phyloP scores from a whole-genome alignment of 2,888 invertebrate genomes.

The Ferdinandea cuprea region DNA sequence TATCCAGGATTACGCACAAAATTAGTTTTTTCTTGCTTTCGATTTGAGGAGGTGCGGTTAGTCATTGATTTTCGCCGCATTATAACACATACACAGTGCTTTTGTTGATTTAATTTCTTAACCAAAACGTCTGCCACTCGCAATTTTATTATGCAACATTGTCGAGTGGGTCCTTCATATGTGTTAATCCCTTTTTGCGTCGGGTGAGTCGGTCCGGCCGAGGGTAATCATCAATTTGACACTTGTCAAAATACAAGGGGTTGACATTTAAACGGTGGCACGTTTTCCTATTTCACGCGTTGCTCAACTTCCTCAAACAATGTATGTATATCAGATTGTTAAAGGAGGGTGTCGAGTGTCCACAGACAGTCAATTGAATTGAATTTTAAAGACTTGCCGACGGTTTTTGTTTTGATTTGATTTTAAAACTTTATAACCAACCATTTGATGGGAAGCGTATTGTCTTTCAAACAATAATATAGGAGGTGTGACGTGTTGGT shows the following conservation, averaged over 20 bases:
- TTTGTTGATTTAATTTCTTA: constrained; percentile 61
- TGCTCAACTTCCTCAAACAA: constrained; percentile 25
- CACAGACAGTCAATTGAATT: constrained; percentile 44
- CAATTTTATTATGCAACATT: constrained; percentile 25
- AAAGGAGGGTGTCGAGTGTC: constrained; percentile 26
- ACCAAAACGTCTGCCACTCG: constrained; percentile 29
- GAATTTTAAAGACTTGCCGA: constrained; percentile 59
- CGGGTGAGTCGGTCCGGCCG: constrained; percentile 16
- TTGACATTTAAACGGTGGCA: constrained; percentile 72
- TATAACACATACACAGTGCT: constrained; percentile 16
- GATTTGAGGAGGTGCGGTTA: constrained; percentile 19
- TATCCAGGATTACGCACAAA: constrained; percentile 77
- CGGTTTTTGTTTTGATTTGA: constrained; percentile 71
- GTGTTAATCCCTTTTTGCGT: constrained; percentile 51
- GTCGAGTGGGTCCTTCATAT: constrained; percentile 30
- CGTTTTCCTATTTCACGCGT: constrained; percentile 54
- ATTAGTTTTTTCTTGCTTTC: constrained; percentile 74
- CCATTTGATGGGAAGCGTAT: constrained; percentile 64
- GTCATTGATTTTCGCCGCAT: constrained; percentile 54
- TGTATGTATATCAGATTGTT: constrained; percentile 11
- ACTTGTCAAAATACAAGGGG: constrained; percentile 82
- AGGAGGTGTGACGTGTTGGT: constrained; percentile 19
- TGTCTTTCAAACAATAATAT: constrained; percentile 60
- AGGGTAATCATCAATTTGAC: constrained; percentile 76
- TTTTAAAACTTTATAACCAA: constrained; percentile 68